A percentile compares a stretch with the other conserved stretches of the same genome.
These are phyloP conservation scores for Himalopsyche japonica DNA, from an alignment of 2,888 invertebrate genomes.

Conservation along the genomic window DNA sequence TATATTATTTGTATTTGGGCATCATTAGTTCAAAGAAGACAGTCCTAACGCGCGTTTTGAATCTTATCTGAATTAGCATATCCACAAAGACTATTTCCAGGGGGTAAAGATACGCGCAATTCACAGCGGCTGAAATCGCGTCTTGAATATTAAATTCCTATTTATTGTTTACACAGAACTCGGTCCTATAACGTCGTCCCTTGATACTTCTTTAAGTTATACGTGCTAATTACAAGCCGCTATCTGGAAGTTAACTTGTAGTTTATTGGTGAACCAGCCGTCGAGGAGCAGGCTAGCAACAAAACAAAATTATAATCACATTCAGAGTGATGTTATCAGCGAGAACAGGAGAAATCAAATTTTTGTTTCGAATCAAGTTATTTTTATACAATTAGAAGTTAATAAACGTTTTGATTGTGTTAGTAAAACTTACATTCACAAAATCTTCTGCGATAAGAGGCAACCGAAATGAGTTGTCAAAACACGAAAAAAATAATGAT, in stretches of 20 bases:
- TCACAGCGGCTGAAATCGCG: conserved; percentile 23
- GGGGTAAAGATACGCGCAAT: conserved; percentile 1
- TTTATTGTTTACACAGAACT: conserved; percentile 38
- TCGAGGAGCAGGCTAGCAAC: not conserved
- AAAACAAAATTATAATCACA: not conserved
- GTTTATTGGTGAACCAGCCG: conserved; percentile 7
- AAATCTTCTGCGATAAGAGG: no score
- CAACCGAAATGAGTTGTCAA: no score
- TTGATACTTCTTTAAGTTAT: conserved; percentile 32
- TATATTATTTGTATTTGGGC: not conserved
- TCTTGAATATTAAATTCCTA: conserved; percentile 40
- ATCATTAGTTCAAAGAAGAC: not conserved
- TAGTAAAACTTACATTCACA: no score
- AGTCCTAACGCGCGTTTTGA: not conserved
- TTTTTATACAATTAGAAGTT: no score
- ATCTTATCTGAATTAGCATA: not conserved
- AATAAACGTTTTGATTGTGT: no score
- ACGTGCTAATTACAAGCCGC: conserved; percentile 30
- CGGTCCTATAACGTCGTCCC: conserved; percentile 27
- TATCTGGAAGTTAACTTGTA: not conserved
- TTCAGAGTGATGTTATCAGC: not conserved
- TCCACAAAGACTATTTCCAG: not conserved
- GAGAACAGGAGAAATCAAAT: no score
- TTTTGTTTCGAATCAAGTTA: no score
- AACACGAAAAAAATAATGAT: no score